These are phyloP conservation scores for Drosophila pseudotakahashii DNA, from an alignment of 2,888 invertebrate species.

Conservation along the genomic window DNA sequence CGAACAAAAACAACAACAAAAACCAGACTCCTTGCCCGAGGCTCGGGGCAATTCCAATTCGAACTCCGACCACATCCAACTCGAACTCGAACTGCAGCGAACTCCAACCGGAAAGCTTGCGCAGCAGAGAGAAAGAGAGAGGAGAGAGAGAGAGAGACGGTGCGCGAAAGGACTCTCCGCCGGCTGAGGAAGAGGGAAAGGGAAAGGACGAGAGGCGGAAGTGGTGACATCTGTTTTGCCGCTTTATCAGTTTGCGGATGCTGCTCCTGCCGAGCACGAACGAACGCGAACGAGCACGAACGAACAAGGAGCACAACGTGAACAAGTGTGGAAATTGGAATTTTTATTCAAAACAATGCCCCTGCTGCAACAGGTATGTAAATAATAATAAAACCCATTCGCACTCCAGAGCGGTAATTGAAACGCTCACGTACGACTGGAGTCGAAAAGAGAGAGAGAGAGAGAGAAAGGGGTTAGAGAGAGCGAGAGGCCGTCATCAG, in stretches of 20 bases:
- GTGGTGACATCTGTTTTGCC: conserved; percentile 78
- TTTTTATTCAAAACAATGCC: conserved; percentile 84
- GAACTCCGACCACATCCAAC: background rate
- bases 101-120: conserved; percentile 16
- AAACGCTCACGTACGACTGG: conserved; percentile 68
- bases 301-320: conserved; percentile 57
- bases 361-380: conserved; percentile 84
- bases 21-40: conserved; percentile 58
- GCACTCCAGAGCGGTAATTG: conserved; percentile 72
- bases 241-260: conserved; percentile 68
- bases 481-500: conserved; percentile 18
- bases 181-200: conserved; percentile 23
- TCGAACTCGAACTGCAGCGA: conserved; percentile 17
- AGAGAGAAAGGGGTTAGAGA: background rate
- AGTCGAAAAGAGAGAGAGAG: conserved; percentile 15
- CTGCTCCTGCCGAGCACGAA: conserved; percentile 48
- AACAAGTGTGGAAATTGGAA: conserved; percentile 83
- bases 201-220: conserved; percentile 53
- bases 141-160: conserved; percentile 5
- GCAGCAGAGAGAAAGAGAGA: conserved; percentile 18
- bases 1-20: conserved; percentile 26
- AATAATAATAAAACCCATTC: conserved; percentile 82
- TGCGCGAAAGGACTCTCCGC: conserved; percentile 38
- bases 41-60: conserved; percentile 24
- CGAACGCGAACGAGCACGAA: conserved; percentile 37